Evolutionary conservation across 2,797 vertebrate species (phyloP), one percentile per base, ranked within the genome.

Genomic region (Labroides dimidiatus): DNA sequence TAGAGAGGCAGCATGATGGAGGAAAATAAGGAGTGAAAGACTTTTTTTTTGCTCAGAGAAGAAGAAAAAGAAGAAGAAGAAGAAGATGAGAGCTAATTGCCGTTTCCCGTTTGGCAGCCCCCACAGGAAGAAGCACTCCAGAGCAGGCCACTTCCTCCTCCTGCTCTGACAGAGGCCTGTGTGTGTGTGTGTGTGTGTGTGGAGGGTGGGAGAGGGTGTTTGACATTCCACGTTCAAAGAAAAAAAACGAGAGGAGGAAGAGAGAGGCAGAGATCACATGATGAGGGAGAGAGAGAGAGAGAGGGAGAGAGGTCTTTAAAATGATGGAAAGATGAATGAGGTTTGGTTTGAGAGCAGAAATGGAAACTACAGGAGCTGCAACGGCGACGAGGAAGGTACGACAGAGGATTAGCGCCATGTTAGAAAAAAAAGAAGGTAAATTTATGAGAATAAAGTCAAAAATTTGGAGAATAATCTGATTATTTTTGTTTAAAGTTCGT

Each of bases 101-200:
- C 36, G 52, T 72, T 93, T 93, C 92, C 91, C 89, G 91, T 89
- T 74, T 77, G 79, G 76, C 84, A 64, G 80, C 84, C 89, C 90
- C 86, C 90, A 92, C 91, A 93, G 92, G 92, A 93, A 94, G 85
- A 75, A 58, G 54, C 72, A 88, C 86, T 89, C 86, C 82, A 78
- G 85, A 89, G 81, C 77, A 41, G 72, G 75, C 88, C 84, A 86
- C 90, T 90, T 93, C 91, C 91, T 92, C 80, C 82, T 87, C 73
- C 85, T 77, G 71, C 76, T 33, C 30, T 33, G 30, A 33, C 30
- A 33, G 30, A 33, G 30, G 30, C 30, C 30, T 33, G 30, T 33
- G 30, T 33, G 30, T 33, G 30, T 33, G 30, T 33, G 16, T 57
- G 39, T 21, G 42, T 48, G 59, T 42, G 50, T 48, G 57, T 30